Evolutionary conservation across 2,888 invertebrate genomes (phyloP).

Genomic region (Stenolophus ochropezus): DNA sequence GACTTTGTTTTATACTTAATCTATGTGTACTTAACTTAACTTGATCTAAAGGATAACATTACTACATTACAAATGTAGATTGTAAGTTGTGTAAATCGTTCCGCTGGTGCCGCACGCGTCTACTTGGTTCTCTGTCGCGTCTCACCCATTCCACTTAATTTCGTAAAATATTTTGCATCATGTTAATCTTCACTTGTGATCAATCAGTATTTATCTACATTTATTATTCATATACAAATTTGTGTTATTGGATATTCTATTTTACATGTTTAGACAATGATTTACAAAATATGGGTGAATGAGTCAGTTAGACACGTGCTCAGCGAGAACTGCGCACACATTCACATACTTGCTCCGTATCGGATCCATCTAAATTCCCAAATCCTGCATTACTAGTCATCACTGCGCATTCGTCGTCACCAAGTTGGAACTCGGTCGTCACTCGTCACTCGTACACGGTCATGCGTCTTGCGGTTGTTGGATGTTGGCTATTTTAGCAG

Average conservation of each 20-base stretch:
- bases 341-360: conserved; percentile 73
- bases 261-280: background rate
- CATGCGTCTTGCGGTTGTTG: background rate
- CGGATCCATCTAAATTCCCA: conserved; percentile 68
- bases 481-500: background rate
- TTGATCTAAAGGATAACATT: conserved; percentile 64
- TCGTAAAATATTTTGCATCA: background rate
- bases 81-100: conserved; percentile 72
- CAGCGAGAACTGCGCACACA: conserved; percentile 71
- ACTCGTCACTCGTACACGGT: conserved; percentile 24
- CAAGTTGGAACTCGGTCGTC: conserved; percentile 51
- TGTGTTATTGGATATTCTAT: background rate
- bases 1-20: conserved; percentile 70
- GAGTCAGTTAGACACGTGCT: conserved; percentile 55
- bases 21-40: conserved; percentile 68
- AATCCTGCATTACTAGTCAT: conserved; percentile 40
- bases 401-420: conserved; percentile 49
- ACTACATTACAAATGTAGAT: conserved; percentile 69
- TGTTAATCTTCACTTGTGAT: background rate
- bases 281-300: conserved; percentile 7
- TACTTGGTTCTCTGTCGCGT: conserved; percentile 23
- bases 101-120: conserved; percentile 65
- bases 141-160: conserved; percentile 7
- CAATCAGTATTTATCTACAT: conserved; percentile 10
- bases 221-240: background rate